These are phyloP conservation scores for Sceloporus tristichus DNA, from an alignment of 2,113 vertebrate genomes.

Conservation along the genomic window DNA sequence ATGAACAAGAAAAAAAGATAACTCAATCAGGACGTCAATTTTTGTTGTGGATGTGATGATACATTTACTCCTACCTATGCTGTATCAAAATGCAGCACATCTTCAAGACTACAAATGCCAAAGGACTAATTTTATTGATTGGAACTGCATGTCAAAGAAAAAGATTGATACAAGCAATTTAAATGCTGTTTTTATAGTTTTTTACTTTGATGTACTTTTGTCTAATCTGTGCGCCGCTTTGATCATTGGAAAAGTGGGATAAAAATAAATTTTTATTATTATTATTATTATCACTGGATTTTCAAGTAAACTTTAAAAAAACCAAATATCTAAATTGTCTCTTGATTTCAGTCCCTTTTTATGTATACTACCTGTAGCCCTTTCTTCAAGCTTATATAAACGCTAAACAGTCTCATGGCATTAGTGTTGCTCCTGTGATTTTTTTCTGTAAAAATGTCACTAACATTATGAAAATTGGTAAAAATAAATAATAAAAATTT, in stretches of 20 bases:
- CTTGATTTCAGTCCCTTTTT: background rate
- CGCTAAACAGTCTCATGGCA: background rate
- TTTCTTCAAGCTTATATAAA: background rate
- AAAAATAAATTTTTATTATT: no score
- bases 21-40: background rate
- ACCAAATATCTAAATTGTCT: background rate
- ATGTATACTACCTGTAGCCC: background rate
- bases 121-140: background rate
- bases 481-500: no score
- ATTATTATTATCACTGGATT: background rate
- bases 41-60: conserved; percentile 23
- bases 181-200: no score
- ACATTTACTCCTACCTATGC: background rate
- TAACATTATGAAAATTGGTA: background rate
- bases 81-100: background rate
- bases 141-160: background rate
- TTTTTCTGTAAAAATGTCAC: no score
- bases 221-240: no score
- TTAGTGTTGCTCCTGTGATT: background rate
- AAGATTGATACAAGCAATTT: background rate
- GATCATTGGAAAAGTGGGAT: no score
- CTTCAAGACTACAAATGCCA: background rate
- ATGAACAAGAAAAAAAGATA: conserved; percentile 9
- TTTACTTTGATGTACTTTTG: no score
- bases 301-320: no score